Percentiles rank a stretch among this genome's conserved stretches.
These are phyloP conservation scores for Brachyrhaphis roseni DNA, from an alignment of 2,797 vertebrate genomes.

Conservation along the genomic window DNA sequence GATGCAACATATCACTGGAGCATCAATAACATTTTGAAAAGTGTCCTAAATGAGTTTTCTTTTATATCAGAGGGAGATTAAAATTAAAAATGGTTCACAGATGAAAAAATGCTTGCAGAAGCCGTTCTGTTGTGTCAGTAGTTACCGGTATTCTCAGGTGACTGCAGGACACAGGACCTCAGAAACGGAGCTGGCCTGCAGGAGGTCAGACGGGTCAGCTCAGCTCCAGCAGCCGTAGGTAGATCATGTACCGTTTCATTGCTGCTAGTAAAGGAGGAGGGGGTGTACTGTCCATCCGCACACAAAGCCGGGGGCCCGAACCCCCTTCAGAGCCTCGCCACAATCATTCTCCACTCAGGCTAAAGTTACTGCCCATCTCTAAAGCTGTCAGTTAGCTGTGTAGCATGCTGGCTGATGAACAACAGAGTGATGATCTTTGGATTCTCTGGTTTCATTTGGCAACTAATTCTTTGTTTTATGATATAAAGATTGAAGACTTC, in stretches of 20 bases:
- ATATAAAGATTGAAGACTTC: neutral
- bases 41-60: neutral
- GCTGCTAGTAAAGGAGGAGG: conserved; percentile 26
- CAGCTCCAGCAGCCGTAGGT: conserved; percentile 52
- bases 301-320: conserved; percentile 53
- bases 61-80: neutral
- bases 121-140: conserved; percentile 7
- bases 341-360: conserved; percentile 39
- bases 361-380: conserved; percentile 62
- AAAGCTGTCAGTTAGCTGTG: conserved; percentile 48
- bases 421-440: conserved; percentile 3
- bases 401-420: conserved; percentile 41
- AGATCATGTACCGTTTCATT: conserved; percentile 67
- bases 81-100: neutral
- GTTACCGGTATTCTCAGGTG: conserved; percentile 63
- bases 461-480: neutral
- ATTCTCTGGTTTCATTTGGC: neutral
- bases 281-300: conserved; percentile 44
- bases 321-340: conserved; percentile 55
- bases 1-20: too few species aligned
- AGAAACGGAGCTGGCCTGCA: conserved; percentile 70
- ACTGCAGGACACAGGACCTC: conserved; percentile 60
- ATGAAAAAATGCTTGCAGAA: conserved; percentile 5
- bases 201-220: conserved; percentile 60
- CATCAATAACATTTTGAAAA: neutral